Evolutionary conservation across 1,140 invertebrate genomes (phyloP), one percentile per base, ranked within the genome.

Genomic region (Drosophila arizonae): DNA sequence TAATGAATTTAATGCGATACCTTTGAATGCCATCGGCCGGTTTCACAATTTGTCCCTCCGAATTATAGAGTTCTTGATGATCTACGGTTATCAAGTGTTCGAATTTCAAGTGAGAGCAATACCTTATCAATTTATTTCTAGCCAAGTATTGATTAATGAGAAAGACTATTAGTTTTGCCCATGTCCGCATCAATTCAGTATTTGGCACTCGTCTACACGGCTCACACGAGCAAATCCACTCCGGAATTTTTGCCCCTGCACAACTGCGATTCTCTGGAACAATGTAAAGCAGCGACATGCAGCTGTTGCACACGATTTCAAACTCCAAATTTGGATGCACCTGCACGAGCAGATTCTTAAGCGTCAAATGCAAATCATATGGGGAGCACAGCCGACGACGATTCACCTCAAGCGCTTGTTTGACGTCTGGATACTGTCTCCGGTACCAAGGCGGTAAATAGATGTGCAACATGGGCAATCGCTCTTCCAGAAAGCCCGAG

Each of bases 401-500:
- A 84, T 99, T 99, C 4, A 90, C 77, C 52, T 92, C 91, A 5
- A 99, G 87, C 72, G 97, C 96, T 15, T 92, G 75, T 41, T 93
- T 93, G 1, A 95, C 93, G 17, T 93, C 72, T 0, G 94, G 94
- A 89, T 96, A 94, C 45, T 94, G 92, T 8, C 93, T 64, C 26
- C 92, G 92, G 84, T 96, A 97, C 92, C 94, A 95, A 41, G 94
- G 90, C 0, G 98, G 97, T 9, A 98, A 61, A 63, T 95, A 93
- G 4, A 98, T 91, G 76, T 95, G 95, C 21, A 97, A 92, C 81
- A 98, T 96, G 0, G 98, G 98, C 33, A 99, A 90, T 48, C 97
- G 92, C 90, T 98, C 97, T 90, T 99, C 98, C 97, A 94, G 90
- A 95, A 79, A 95, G 0, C 98, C 97, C 51, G 95, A 93, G 74